Percentiles rank a stretch among this genome's conserved stretches.
These are phyloP conservation scores for Dallia pectoralis DNA, from an alignment of 2,797 vertebrate species.

Conservation along the genomic window DNA sequence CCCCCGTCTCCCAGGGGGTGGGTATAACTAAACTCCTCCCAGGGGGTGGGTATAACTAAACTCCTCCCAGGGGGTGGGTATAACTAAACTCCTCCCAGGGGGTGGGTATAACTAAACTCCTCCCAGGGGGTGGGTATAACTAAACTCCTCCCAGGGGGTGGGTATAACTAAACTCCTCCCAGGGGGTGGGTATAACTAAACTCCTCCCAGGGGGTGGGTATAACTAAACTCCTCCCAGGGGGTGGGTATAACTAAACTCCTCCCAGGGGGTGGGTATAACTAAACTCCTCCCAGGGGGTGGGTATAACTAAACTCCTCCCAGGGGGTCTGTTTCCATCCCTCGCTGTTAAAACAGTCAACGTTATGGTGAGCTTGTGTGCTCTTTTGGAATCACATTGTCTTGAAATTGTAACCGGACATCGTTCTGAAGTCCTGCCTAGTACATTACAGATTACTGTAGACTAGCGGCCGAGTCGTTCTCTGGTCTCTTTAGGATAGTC, in stretches of 20 bases:
- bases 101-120: slow-evolving; percentile 46
- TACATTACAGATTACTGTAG: slow-evolving; percentile 38
- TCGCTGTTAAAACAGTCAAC: slow-evolving; percentile 22
- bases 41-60: slow-evolving; percentile 43
- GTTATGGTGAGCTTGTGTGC: slow-evolving; percentile 18
- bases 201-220: slow-evolving; percentile 39
- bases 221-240: slow-evolving; percentile 22
- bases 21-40: slow-evolving; percentile 37
- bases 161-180: slow-evolving; percentile 37
- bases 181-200: slow-evolving; percentile 43
- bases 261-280: slow-evolving; percentile 38
- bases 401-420: slow-evolving; percentile 9
- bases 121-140: slow-evolving; percentile 38
- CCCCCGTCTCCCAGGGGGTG: slow-evolving; percentile 28
- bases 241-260: slow-evolving; percentile 46
- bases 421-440: slow-evolving; percentile 10
- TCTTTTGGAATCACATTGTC: slow-evolving; percentile 10
- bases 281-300: slow-evolving; percentile 30
- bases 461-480: slow-evolving; percentile 45
- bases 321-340: slow-evolving; percentile 19
- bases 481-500: slow-evolving; percentile 42
- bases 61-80: slow-evolving; percentile 39
- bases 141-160: slow-evolving; percentile 30
- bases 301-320: no score
- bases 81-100: slow-evolving; percentile 22